These are phyloP conservation scores for Enteromius afrohamiltoni DNA, from an alignment of 2,797 vertebrate genomes.

Conservation along the genomic window DNA sequence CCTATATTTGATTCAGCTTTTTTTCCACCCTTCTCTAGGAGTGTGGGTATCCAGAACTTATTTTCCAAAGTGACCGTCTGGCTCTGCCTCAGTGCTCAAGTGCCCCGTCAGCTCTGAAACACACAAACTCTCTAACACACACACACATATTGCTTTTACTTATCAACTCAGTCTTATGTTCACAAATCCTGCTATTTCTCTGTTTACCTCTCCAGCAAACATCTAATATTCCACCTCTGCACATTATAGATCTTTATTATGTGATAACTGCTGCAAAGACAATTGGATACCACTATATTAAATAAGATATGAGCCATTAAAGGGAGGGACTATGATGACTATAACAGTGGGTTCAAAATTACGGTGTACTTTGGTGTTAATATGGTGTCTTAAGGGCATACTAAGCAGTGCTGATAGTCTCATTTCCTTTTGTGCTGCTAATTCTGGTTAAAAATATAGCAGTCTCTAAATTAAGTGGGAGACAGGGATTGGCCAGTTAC, in stretches of 20 bases:
- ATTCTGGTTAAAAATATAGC: conserved; percentile 20
- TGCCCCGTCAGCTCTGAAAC: conserved; percentile 25
- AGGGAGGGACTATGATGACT: background rate
- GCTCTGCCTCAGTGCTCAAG: conserved; percentile 34
- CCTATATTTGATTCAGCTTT: conserved; percentile 27
- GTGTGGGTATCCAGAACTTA: conserved; percentile 12
- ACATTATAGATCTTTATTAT: background rate
- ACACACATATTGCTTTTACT: background rate
- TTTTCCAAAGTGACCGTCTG: conserved; percentile 47
- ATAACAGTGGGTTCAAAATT: background rate
- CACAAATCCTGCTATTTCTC: conserved; percentile 21
- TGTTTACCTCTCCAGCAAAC: background rate
- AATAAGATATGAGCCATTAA: background rate
- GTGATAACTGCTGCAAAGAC: background rate
- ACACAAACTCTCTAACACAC: background rate
- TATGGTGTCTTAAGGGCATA: conserved; percentile 4
- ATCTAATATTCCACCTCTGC: background rate
- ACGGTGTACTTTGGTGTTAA: background rate
- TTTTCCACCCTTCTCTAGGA: background rate
- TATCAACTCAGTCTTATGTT: background rate
- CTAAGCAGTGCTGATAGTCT: conserved; percentile 15
- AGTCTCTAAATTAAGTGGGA: conserved; percentile 23
- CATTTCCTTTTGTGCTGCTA: conserved; percentile 26
- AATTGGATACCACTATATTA: background rate
- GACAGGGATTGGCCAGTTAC: conserved; percentile 37